Percentiles rank a stretch among this genome's conserved stretches.
Conservation (phyloP, 2,113 vertebrate species). For the Monarcha castaneiventris region DNA sequence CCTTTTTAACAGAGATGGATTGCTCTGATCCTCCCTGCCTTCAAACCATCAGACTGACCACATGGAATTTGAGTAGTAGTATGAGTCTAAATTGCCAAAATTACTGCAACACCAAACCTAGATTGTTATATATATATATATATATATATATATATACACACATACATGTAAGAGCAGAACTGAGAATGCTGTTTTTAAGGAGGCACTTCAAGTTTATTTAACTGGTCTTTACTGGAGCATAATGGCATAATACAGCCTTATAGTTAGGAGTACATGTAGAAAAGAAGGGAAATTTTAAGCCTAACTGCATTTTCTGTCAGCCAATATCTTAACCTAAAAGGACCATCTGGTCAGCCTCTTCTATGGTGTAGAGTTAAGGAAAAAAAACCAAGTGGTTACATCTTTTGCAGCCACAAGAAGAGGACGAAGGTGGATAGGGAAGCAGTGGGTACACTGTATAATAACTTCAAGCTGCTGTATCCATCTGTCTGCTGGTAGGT, state of each 20-base stretch:
- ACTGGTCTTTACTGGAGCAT: neutral
- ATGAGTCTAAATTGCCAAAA: neutral
- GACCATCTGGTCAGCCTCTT: neutral
- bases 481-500: conserved; percentile 23
- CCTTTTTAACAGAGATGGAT: neutral
- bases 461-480: conserved; percentile 33
- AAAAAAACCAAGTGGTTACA: neutral
- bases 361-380: neutral
- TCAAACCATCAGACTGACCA: neutral
- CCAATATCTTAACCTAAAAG: neutral
- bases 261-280: neutral
- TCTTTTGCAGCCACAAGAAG: neutral
- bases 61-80: neutral
- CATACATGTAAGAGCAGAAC: neutral
- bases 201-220: neutral
- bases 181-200: neutral
- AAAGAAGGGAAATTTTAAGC: neutral
- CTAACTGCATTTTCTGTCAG: neutral
- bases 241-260: neutral
- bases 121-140: neutral
- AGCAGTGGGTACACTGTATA: neutral
- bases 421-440: neutral
- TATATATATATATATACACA: no score
- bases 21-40: neutral
- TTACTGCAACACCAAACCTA: neutral